These are phyloP conservation scores for Amyelois transitella DNA, from an alignment of 1,140 invertebrate genomes.

Conservation along the genomic window DNA sequence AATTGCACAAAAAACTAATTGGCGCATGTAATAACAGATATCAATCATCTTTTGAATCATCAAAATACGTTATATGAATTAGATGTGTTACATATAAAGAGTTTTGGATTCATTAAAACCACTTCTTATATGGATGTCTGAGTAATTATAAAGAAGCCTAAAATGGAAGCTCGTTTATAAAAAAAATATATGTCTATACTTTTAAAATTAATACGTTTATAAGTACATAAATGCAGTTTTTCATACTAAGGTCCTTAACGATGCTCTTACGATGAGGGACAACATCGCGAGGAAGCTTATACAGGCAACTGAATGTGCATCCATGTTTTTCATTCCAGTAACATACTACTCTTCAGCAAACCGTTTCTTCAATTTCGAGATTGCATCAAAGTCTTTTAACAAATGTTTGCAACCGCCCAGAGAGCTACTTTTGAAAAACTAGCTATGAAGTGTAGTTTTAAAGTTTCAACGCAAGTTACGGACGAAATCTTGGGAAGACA, in stretches of 20 bases:
- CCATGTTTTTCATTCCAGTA: too few relatives aligned
- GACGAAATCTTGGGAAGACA: neutral
- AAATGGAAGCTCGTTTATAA: neutral
- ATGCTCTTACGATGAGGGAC: too few relatives aligned
- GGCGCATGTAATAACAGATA: conserved; percentile 9
- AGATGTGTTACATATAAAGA: neutral
- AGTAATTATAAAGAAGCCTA: neutral
- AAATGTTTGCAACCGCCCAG: conserved; percentile 31
- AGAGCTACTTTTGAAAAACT: conserved; percentile 38
- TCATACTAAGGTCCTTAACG: too few relatives aligned
- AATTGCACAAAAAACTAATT: conserved; percentile 9
- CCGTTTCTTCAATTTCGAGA: conserved; percentile 31
- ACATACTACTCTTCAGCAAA: too few relatives aligned
- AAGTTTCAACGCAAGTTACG: conserved; percentile 26
- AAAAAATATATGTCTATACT: too few relatives aligned
- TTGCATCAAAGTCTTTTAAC: conserved; percentile 30
- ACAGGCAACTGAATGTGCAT: too few relatives aligned
- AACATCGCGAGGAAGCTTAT: too few relatives aligned
- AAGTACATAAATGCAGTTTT: too few relatives aligned
- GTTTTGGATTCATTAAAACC: neutral
- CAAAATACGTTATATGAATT: neutral
- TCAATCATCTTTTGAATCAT: conserved; percentile 15
- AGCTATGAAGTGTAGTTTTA: conserved; percentile 33
- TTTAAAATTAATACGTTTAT: too few relatives aligned
- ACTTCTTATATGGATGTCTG: neutral